Conservation (phyloP, 35 echinoderm and acorn worm species). For the Strongylocentrotus purpuratus region DNA sequence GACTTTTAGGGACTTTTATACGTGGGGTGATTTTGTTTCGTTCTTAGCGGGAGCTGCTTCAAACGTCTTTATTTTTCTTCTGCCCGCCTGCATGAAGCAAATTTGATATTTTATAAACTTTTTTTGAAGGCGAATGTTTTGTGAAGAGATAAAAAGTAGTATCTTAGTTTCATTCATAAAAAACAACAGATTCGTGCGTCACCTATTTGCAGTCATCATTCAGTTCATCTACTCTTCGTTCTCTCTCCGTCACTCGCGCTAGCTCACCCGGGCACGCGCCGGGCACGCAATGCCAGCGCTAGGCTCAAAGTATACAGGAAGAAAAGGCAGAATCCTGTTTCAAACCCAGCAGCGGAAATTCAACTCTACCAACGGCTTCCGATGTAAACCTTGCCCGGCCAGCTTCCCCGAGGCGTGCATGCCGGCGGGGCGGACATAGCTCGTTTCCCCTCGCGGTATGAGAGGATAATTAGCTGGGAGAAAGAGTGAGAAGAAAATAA, state of each 20-base stretch:
- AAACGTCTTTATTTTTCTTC: background rate
- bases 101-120: background rate
- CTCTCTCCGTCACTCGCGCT: background rate
- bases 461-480: constrained; percentile 2
- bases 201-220: background rate
- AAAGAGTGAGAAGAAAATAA: background rate
- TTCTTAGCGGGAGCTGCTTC: background rate
- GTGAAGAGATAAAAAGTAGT: background rate
- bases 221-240: background rate
- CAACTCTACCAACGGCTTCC: constrained; percentile 36
- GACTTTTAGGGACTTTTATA: no score
- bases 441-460: constrained; percentile 32
- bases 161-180: background rate
- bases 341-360: constrained; percentile 14
- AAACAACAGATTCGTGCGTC: background rate
- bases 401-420: constrained; percentile 16
- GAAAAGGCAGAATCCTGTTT: background rate
- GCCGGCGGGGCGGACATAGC: constrained; percentile 30
- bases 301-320: background rate
- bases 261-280: background rate
- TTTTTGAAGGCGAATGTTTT: background rate
- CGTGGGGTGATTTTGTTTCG: background rate
- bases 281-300: background rate
- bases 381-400: background rate
- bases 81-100: background rate